Base-by-base conservation (phyloP, 2,888 invertebrate species). In the Brenthis daphne region DNA sequence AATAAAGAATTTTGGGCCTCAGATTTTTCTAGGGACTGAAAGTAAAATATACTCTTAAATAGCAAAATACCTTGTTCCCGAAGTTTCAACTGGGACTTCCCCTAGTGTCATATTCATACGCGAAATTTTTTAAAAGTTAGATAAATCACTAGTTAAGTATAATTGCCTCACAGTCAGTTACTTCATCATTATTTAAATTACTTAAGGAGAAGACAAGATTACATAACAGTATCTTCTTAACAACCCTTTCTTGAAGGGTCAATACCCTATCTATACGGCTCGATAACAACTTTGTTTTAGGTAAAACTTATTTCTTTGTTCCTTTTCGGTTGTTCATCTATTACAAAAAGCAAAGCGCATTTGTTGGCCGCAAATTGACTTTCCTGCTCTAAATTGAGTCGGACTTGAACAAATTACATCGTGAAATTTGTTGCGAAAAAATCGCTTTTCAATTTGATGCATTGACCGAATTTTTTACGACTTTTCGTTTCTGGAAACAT, bases 391-490 rank as follows among this genome's bases (percentile, higher is more conserved):
- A 69, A 69, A 69, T 69, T 63, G 66, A 63, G 54, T 58, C 63
- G 33, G 69, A 69, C 69, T 69, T 66, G 56, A 51, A 48, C 57
- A 66, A 64, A 69, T 69, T 69, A 69, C 63, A 43, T 64, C 13
- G 33, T 37, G 57, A 64, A 60, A 50, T 13, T 65, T 50, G 37
- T 37, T 12, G 13, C 48, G 16, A 61, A 57, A 51, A 43, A 51
- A 69, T 47, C 50, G n/a, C 13, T 57, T 56, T 51, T 51, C 65
- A 63, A 61, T 47, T 63, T 60, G 29, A 33, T 50, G 48, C n/a
- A 50, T 60, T 50, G 48, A 29, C 11, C 29, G 29, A 12, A 29
- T 60, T 29, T 43, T 43, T 43, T 43, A 43, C 37, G 2, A 43
- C 37, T 8, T 43, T 37, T 43, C 37, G 2, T 43, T 43, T 43